phyloP scores from a whole-genome alignment of 2,888 invertebrate genomes.

The Netelia fuscicornis region DNA sequence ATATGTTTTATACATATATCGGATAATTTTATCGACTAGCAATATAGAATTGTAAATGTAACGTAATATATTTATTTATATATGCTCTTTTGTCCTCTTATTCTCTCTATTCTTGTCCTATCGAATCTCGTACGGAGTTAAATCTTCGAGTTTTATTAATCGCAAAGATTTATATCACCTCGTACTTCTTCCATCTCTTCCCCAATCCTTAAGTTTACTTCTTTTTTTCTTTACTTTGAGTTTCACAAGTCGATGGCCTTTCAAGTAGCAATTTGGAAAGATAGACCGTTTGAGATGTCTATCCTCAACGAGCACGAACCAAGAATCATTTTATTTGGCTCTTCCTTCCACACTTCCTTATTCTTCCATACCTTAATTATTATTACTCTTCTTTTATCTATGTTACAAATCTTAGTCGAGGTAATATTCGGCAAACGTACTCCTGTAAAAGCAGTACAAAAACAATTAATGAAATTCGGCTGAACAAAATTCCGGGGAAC shows the following conservation, averaged over 20 bases:
- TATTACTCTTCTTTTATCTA: conserved; percentile 43
- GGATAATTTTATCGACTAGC: conserved; percentile 60
- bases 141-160: conserved; percentile 15
- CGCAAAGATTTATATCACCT: too few relatives aligned
- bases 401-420: conserved; percentile 66
- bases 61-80: conserved; percentile 65
- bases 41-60: conserved; percentile 66
- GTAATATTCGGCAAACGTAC: conserved; percentile 67
- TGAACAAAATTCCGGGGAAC: conserved; percentile 31
- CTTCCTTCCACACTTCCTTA: neutral
- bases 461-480: conserved; percentile 25
- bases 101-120: conserved; percentile 36
- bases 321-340: neutral
- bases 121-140: conserved; percentile 36
- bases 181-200: neutral
- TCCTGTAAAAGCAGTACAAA: conserved; percentile 48
- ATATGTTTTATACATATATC: conserved; percentile 28
- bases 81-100: conserved; percentile 61
- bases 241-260: conserved; percentile 36
- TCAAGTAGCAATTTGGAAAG: conserved; percentile 44
- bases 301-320: neutral
- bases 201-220: conserved; percentile 1
- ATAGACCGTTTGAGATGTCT: neutral
- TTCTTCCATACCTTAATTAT: conserved; percentile 15
- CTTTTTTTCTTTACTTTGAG: conserved; percentile 14